phyloP scores from a whole-genome alignment of 2,797 vertebrate species.

The Kryptopterus vitreolus region DNA sequence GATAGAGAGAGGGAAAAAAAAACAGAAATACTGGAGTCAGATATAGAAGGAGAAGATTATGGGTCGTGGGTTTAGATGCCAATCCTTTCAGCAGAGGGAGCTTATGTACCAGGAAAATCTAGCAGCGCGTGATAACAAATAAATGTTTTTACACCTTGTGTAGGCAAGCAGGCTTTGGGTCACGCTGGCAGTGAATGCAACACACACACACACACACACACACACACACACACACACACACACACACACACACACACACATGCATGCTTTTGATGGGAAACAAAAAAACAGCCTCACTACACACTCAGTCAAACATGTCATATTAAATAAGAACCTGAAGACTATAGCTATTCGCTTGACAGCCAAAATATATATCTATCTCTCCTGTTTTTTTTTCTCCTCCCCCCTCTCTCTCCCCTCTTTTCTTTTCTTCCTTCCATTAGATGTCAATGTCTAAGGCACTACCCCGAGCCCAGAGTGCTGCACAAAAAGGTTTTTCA shows the following conservation, averaged over 20 bases:
- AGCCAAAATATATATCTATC: constrained; percentile 35
- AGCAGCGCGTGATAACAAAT: constrained; percentile 41
- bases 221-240: not conserved
- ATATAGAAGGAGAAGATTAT: constrained; percentile 31
- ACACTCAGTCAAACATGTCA: constrained; percentile 52
- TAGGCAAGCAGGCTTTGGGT: constrained; percentile 38
- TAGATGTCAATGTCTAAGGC: constrained; percentile 52
- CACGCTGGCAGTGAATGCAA: constrained; percentile 32
- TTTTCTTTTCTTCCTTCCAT: constrained; percentile 44
- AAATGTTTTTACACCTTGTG: constrained; percentile 42
- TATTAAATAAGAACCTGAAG: constrained; percentile 46
- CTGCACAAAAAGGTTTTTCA: constrained; percentile 74
- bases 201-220: not conserved
- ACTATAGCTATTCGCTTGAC: constrained; percentile 33
- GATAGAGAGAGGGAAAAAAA: constrained; percentile 11
- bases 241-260: constrained; percentile 13
- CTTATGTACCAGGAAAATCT: constrained; percentile 43
- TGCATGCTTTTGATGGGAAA: constrained; percentile 28
- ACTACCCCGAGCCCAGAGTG: constrained; percentile 57
- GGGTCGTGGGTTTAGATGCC: constrained; percentile 32
- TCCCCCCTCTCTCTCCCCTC: too few species aligned
- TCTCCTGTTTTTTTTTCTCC: constrained; percentile 22
- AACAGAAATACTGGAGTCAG: not conserved
- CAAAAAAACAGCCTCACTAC: constrained; percentile 33
- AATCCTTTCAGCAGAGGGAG: constrained; percentile 43